Evolutionary conservation across 1,140 invertebrate genomes (phyloP).

Genomic region (Adoxophyes honmai): DNA sequence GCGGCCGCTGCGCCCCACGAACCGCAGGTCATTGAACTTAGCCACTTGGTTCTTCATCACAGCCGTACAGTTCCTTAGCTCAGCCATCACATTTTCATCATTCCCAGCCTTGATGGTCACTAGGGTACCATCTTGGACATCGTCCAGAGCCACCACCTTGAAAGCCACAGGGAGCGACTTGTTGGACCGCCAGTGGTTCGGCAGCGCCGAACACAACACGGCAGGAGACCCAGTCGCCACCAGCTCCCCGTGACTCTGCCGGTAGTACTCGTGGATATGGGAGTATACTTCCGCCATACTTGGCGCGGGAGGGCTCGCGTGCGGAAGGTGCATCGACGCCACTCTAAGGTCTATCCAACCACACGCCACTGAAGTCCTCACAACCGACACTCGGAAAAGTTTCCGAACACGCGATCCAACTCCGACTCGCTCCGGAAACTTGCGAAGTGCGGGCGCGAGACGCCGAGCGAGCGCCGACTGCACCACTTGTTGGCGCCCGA

Average conservation of each 20-base stretch:
- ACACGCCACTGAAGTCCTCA: slow-evolving; percentile 52
- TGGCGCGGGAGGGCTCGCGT: slow-evolving; percentile 69
- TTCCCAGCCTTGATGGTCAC: slow-evolving; percentile 96
- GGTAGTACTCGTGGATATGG: slow-evolving; percentile 86
- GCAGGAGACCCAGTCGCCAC: slow-evolving; percentile 94
- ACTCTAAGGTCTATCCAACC: slow-evolving; percentile 52
- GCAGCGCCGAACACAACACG: slow-evolving; percentile 93
- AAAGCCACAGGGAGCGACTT: slow-evolving; percentile 96
- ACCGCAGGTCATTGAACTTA: slow-evolving; percentile 98
- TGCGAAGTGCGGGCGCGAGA: slow-evolving; percentile 62
- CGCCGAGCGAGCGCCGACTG: slow-evolving; percentile 46
- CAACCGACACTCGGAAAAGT: slow-evolving; percentile 50
- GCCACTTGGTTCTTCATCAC: slow-evolving; percentile 98
- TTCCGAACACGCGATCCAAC: slow-evolving; percentile 61
- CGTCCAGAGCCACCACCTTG: slow-evolving; percentile 93
- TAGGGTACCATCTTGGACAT: slow-evolving; percentile 94
- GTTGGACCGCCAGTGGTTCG: slow-evolving; percentile 97
- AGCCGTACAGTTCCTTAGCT: slow-evolving; percentile 93
- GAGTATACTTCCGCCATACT: slow-evolving; percentile 84
- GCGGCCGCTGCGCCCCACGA: slow-evolving; percentile 95
- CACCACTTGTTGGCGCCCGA: slow-evolving; percentile 71
- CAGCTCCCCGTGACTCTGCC: slow-evolving; percentile 92
- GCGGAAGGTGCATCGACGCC: slow-evolving; percentile 76
- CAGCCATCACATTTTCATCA: slow-evolving; percentile 97
- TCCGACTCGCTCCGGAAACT: slow-evolving; percentile 59